phyloP scores from a whole-genome alignment of 2,888 invertebrate genomes.

The Myathropa florea region DNA sequence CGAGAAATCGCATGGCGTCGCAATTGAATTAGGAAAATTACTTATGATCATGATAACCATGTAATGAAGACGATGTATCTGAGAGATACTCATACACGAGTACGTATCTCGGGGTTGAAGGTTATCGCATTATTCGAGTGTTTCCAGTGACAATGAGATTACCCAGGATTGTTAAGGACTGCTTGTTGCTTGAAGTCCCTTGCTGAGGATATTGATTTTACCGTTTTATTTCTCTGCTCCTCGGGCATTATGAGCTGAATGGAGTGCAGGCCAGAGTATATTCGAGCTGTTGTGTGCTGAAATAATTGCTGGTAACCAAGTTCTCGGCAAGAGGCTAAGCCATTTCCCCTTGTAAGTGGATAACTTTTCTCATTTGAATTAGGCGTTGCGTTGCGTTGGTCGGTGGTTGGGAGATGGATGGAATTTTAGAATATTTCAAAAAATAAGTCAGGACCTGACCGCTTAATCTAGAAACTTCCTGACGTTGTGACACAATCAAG shows the following conservation, averaged over 20 bases:
- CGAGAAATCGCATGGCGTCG: constrained; percentile 19
- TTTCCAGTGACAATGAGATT: constrained; percentile 24
- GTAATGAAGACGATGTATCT: constrained; percentile 22
- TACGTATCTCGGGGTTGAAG: not conserved
- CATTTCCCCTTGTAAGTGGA: not conserved
- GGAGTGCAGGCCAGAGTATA: not conserved
- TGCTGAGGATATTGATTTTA: not conserved
- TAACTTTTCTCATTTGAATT: constrained; percentile 42
- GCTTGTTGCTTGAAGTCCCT: not conserved
- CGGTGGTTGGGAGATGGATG: not conserved
- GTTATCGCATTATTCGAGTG: constrained; percentile 8
- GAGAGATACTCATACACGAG: not conserved
- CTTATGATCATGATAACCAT: constrained; percentile 51
- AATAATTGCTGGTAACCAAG: constrained; percentile 3
- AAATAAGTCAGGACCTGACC: no score
- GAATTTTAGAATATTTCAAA: not conserved
- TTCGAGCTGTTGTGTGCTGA: not conserved
- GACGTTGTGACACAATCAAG: no score
- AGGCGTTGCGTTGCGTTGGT: not conserved
- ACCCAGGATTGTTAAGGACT: constrained; percentile 1
- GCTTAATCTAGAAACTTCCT: no score
- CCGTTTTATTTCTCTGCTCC: not conserved
- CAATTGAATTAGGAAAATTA: constrained; percentile 50
- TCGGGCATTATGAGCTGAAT: not conserved
- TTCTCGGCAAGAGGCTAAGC: not conserved